phyloP scores from a whole-genome alignment of 2,113 vertebrate species.

The Oriolus oriolus region DNA sequence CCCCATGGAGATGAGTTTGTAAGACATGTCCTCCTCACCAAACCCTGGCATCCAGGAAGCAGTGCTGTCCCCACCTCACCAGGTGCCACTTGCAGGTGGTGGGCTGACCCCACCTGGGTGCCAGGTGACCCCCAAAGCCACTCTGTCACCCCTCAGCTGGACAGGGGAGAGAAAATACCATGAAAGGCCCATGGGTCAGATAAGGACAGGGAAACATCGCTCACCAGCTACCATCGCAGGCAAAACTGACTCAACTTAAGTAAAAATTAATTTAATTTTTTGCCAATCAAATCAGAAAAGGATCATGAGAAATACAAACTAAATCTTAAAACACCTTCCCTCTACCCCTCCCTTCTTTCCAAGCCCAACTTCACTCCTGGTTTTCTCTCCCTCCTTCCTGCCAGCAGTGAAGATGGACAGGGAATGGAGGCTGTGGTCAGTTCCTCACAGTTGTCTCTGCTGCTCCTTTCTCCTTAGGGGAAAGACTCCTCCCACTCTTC shows the following conservation, averaged over 20 bases:
- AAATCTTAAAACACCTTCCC: neutral
- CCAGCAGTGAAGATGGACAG: neutral
- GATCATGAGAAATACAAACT: neutral
- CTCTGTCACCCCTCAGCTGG: neutral
- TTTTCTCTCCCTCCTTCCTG: neutral
- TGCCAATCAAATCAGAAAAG: neutral
- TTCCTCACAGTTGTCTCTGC: neutral
- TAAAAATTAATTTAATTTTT: neutral
- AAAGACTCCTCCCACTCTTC: neutral
- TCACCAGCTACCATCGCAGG: neutral
- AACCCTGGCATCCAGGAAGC: rapidly evolving
- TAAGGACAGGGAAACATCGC: neutral
- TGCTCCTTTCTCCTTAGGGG: neutral
- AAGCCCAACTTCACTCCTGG: neutral
- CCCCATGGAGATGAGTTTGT: rapidly evolving
- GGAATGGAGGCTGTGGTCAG: neutral
- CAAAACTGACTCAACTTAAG: neutral
- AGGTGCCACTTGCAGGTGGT: neutral
- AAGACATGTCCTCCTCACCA: rapidly evolving
- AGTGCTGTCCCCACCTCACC: rapidly evolving
- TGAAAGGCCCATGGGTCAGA: rapidly evolving
- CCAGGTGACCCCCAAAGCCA: neutral
- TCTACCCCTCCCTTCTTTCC: neutral
- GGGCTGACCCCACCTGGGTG: neutral
- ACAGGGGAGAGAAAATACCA: neutral